These are phyloP conservation scores for Phainopepla nitens DNA, from an alignment of 2,113 vertebrate genomes.

Conservation along the genomic window DNA sequence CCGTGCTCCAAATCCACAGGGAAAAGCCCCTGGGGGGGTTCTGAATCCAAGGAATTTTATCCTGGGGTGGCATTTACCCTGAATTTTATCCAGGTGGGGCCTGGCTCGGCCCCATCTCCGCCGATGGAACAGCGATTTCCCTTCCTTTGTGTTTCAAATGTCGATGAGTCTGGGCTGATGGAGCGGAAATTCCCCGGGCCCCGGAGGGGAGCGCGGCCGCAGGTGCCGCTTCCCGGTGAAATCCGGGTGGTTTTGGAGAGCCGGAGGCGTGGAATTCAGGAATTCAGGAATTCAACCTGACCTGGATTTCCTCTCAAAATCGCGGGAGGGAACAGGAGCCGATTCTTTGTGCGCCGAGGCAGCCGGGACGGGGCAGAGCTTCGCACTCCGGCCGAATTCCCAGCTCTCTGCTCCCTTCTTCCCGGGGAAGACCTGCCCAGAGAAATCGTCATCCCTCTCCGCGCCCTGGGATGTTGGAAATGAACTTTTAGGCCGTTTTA, in stretches of 20 bases:
- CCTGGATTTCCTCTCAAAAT: background rate
- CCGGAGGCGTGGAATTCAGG: background rate
- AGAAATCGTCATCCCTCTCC: background rate
- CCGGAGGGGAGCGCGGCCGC: background rate
- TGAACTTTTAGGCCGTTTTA: background rate
- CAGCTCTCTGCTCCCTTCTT: background rate
- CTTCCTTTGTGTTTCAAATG: background rate
- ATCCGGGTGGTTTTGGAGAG: background rate
- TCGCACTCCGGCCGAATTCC: background rate
- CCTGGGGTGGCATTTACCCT: no score
- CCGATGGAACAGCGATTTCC: background rate
- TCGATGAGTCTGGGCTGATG: background rate
- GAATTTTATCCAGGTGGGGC: no score
- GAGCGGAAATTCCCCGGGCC: background rate
- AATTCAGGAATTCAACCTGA: background rate
- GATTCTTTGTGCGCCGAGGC: background rate
- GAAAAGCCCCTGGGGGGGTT: background rate
- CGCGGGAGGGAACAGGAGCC: accelerated
- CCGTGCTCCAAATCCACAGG: accelerated
- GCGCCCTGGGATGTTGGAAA: background rate
- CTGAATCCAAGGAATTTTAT: background rate
- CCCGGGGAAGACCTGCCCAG: background rate
- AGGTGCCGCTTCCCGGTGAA: no score
- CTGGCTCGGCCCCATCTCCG: background rate
- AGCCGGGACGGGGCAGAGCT: background rate